Evolutionary conservation across 2,797 vertebrate genomes (phyloP).

Genomic region (Catamblyrhynchus diadema): DNA sequence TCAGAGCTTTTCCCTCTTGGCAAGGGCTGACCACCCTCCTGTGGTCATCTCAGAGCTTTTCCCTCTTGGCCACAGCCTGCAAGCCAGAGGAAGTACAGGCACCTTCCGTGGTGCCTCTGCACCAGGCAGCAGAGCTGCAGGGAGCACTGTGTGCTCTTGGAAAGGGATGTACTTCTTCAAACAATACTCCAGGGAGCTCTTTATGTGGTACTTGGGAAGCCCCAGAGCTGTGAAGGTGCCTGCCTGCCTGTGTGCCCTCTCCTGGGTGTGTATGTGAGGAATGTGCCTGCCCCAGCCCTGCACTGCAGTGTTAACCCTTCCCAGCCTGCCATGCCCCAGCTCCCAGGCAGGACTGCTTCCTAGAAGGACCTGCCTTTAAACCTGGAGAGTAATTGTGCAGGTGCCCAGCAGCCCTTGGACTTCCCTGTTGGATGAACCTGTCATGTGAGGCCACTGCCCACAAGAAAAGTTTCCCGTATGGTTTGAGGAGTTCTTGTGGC

Average conservation of each 20-base stretch:
- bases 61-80: neutral
- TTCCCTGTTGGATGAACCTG: neutral
- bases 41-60: neutral
- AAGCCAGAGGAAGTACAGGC: accelerated
- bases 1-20: neutral
- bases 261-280: conserved; percentile 28
- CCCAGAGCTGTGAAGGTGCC: neutral
- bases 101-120: neutral
- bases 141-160: neutral
- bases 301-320: neutral
- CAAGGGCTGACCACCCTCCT: neutral
- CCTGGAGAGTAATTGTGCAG: neutral
- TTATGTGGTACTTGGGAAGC: neutral
- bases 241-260: conserved; percentile 1
- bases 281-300: conserved; percentile 9
- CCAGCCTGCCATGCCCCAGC: neutral
- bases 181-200: neutral
- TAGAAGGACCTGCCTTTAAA: neutral
- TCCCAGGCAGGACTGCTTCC: neutral
- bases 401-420: neutral
- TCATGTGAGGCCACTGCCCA: neutral
- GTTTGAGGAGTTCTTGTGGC: neutral
- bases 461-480: neutral
- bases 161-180: neutral
- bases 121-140: neutral